Evolutionary conservation across 2,888 invertebrate genomes (phyloP), one percentile per base, ranked within the genome.

Genomic region (Unio delphinus): DNA sequence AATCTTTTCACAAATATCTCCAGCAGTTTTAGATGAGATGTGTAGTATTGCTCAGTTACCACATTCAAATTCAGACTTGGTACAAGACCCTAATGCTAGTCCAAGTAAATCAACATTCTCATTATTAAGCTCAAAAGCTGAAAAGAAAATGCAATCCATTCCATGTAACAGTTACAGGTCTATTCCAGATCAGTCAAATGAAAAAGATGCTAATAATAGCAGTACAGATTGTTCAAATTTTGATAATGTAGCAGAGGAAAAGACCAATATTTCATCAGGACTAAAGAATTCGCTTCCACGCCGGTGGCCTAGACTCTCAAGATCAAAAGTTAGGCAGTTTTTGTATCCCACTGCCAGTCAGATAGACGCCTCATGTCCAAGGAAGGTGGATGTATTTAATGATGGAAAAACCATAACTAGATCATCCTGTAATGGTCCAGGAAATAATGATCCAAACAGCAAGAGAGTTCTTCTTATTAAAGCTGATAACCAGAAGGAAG

Each of bases 1-100:
- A 45, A 61, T 78, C 55, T 83, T 82, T 69, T 80, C 82, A 45
- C 83, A 83, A 61, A 70, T 83, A 18, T 83, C 83, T 26, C 79
- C 76, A 18, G 57, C 75, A 54, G 73, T 74, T 30, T 61, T 82
- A 6, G 60, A 71, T 54, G 76, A 76, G 70, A 83, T 83, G 83
- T 81, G 82, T 69, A 65, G 65, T 56, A 68, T 70, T 28, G 75
- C 74, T 18, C 28, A 64, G n/a, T 56, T 54, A 45, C 15, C 45
- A 45, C 45, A 45, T 45, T 45, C 15, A 45, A 45, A 3, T 15
- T 15, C 45, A 45, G 45, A 45, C 45, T 11, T 15, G 15, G 45
- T 15, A 45, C 15, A 45, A 11, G 11, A 45, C 45, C 11, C 3
- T 45, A 15, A 45, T 15, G 15, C 45, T 15, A 45, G 45, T 45